These are phyloP conservation scores for Halocynthia aurantium DNA, from an alignment of 23 tunicate species.

Conservation along the genomic window DNA sequence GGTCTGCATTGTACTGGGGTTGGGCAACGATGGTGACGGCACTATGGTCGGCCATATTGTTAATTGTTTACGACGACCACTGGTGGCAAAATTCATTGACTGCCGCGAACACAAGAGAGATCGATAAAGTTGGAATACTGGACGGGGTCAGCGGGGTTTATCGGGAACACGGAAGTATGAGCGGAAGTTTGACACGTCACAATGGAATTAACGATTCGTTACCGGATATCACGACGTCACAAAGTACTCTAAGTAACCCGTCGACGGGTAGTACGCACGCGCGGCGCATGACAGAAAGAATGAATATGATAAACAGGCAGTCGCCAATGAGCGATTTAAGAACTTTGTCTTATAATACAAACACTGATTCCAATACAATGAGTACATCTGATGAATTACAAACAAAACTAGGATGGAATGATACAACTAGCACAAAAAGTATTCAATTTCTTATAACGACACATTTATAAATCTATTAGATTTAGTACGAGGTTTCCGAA, in stretches of 20 bases:
- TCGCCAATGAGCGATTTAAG: not conserved
- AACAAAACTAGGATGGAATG: not conserved
- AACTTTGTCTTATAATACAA: not conserved
- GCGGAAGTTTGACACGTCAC: too few relatives aligned
- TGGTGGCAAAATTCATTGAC: not conserved
- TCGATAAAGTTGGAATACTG: too few relatives aligned
- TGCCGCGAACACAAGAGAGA: too few relatives aligned
- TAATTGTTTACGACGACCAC: constrained; percentile 11
- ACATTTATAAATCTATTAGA: not conserved
- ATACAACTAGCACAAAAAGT: not conserved
- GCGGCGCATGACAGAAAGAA: not conserved
- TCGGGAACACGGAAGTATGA: too few relatives aligned
- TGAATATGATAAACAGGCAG: not conserved
- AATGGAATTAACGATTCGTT: too few relatives aligned
- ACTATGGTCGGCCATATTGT: constrained; percentile 5
- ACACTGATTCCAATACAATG: not conserved
- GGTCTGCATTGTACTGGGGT: constrained; percentile 8
- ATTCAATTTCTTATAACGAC: not conserved
- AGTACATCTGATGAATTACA: not conserved
- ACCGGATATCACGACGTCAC: not conserved
- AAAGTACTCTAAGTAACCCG: constrained; percentile 19
- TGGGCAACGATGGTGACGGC: constrained; percentile 19
- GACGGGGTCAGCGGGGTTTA: too few relatives aligned
- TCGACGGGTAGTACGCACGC: not conserved
- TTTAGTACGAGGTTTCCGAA: not conserved